A percentile compares a stretch with the other conserved stretches of the same genome.
Conservation (phyloP, 1,140 invertebrate genomes). For the Hypsibius dujardini region DNA sequence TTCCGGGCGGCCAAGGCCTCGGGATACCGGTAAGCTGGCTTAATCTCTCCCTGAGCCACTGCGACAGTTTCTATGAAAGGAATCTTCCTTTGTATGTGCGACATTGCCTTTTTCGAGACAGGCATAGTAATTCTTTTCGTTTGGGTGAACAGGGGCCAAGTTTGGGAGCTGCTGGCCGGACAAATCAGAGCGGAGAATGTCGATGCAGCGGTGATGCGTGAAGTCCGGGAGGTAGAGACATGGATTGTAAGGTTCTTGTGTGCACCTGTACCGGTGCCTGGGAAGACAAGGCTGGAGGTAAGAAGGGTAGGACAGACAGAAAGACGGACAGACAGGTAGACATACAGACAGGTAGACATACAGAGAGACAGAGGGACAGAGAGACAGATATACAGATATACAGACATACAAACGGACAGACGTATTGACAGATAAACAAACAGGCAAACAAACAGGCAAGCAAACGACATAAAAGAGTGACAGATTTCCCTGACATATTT, state of each 20-base stretch:
- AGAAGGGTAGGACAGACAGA: no score
- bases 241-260: conserved; percentile 89
- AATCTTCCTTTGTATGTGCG: no score
- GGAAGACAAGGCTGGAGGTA: conserved; percentile 81
- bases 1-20: not conserved
- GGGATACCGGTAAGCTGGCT: conserved; percentile 3
- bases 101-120: no score
- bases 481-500: not conserved
- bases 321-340: no score
- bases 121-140: no score
- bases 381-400: not conserved
- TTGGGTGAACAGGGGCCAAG: conserved; percentile 27
- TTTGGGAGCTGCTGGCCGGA: conserved; percentile 36
- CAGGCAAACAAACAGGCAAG: not conserved
- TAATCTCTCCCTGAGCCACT: no score
- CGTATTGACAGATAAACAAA: no score
- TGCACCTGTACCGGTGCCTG: conserved; percentile 87
- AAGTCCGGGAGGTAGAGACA: conserved; percentile 91
- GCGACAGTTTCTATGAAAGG: no score
- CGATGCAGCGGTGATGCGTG: conserved; percentile 72
- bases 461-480: not conserved
- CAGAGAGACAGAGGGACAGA: no score
- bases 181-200: conserved; percentile 40
- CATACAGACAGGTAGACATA: no score
- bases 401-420: not conserved